Percentiles rank a stretch among this genome's conserved stretches.
Conservation (phyloP, 2,113 vertebrate species). For the Acanthisitta chloris region DNA sequence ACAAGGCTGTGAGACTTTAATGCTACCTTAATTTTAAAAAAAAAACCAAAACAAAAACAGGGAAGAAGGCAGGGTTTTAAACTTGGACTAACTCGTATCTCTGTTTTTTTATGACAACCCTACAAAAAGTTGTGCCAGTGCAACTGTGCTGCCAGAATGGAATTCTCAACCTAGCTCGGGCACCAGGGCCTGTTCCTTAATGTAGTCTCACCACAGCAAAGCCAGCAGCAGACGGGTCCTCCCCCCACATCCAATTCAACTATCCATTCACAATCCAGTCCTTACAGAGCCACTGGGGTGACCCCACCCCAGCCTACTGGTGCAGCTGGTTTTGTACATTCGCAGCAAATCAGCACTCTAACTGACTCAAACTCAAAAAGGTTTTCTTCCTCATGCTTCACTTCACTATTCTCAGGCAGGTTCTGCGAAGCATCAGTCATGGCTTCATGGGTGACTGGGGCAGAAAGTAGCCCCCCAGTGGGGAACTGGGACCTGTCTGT, state of each 20-base stretch:
- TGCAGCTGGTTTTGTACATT: background rate
- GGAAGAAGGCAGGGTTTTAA: background rate
- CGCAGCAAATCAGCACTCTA: background rate
- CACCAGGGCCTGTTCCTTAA: background rate
- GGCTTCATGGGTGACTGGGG: background rate
- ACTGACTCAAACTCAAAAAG: background rate
- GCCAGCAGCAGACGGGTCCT: background rate
- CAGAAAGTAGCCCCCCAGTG: background rate
- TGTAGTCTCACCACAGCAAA: background rate
- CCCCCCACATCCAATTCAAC: background rate
- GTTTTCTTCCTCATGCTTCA: background rate
- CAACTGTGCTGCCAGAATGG: background rate
- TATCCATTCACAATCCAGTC: background rate
- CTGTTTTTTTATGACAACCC: background rate
- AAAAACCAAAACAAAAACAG: background rate
- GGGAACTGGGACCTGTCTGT: rapidly evolving
- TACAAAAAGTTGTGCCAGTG: background rate
- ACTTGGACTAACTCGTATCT: background rate
- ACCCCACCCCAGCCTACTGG: background rate
- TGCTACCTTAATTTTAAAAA: background rate
- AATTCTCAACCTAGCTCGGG: background rate
- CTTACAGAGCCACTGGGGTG: background rate
- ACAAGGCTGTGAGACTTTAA: background rate
- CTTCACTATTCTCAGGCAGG: background rate
- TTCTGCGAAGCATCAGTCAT: background rate